Evolutionary conservation across 2,888 invertebrate species (phyloP).

Genomic region (Nemoura dubitans): DNA sequence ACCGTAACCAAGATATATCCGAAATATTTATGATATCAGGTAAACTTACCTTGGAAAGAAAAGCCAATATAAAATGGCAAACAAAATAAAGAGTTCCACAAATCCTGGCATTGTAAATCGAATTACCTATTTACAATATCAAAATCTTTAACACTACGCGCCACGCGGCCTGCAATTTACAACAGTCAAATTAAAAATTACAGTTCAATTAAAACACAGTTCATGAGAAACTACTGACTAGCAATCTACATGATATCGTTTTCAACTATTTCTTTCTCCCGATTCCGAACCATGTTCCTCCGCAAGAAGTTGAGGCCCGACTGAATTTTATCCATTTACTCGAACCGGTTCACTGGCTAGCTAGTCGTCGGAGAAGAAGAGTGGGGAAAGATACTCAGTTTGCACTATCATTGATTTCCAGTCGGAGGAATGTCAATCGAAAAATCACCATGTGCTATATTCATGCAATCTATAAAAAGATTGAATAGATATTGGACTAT

Average conservation of each 20-base stretch:
- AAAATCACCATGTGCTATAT: slow-evolving; percentile 4
- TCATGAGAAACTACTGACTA: neutral
- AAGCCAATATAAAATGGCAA: slow-evolving; percentile 70
- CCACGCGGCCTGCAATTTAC: slow-evolving; percentile 7
- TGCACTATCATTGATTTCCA: neutral
- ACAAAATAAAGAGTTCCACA: slow-evolving; percentile 69
- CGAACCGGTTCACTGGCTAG: neutral
- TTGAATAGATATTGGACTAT: neutral
- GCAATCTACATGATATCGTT: neutral
- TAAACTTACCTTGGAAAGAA: slow-evolving; percentile 68
- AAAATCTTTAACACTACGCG: neutral
- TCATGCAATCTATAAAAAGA: slow-evolving; percentile 7
- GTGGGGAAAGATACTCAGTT: neutral
- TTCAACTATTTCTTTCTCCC: neutral
- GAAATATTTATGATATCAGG: neutral
- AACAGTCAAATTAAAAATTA: neutral
- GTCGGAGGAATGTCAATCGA: neutral
- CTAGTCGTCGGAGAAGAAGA: neutral
- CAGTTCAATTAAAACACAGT: neutral
- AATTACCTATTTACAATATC: slow-evolving; percentile 1
- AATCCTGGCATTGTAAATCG: slow-evolving; percentile 64
- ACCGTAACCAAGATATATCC: neutral
- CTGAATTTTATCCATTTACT: neutral
- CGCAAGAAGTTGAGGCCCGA: neutral
- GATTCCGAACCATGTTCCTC: neutral